A percentile compares a stretch with the other conserved stretches of the same genome.
Conservation (phyloP, 1,140 invertebrate genomes). For the Drosophila micromelanica region DNA sequence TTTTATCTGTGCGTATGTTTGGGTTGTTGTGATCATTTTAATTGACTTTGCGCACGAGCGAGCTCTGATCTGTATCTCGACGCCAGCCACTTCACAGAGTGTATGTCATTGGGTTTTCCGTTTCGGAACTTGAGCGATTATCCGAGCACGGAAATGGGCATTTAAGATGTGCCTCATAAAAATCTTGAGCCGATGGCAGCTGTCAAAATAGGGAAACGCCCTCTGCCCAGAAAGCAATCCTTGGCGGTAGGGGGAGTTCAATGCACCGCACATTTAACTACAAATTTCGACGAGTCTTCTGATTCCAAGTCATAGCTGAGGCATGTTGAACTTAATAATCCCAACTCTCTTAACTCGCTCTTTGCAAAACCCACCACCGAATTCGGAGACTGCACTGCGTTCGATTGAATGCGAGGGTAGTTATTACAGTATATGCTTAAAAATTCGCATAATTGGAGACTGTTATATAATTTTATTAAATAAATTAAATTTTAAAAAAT, state of each 20-base stretch:
- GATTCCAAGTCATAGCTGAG: conserved; percentile 23
- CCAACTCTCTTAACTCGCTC: conserved; percentile 9
- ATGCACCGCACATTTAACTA: conserved; percentile 61
- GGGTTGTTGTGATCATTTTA: conserved; percentile 81
- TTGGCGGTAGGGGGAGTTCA: conserved; percentile 38
- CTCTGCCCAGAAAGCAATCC: conserved; percentile 30
- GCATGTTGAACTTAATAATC: conserved; percentile 10
- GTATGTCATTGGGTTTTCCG: conserved; percentile 32
- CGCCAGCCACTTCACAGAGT: conserved; percentile 34
- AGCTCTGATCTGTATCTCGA: conserved; percentile 55
- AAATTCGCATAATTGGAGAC: too few relatives aligned
- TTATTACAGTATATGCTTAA: neutral
- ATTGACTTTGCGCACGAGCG: conserved; percentile 82
- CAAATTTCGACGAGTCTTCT: conserved; percentile 14
- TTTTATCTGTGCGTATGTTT: conserved; percentile 29
- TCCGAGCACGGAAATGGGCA: conserved; percentile 62
- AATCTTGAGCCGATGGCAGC: conserved; percentile 60
- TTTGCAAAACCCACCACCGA: conserved; percentile 40
- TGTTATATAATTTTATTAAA: too few relatives aligned
- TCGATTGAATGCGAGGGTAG: neutral
- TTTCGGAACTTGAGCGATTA: conserved; percentile 33
- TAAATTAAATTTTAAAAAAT: neutral
- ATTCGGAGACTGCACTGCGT: conserved; percentile 2
- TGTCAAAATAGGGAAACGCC: conserved; percentile 77
- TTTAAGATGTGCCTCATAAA: conserved; percentile 53